A percentile compares a stretch with the other conserved stretches of the same genome.
phyloP scores from a whole-genome alignment of 2,113 vertebrate species.

The Urocynchramus pylzowi region DNA sequence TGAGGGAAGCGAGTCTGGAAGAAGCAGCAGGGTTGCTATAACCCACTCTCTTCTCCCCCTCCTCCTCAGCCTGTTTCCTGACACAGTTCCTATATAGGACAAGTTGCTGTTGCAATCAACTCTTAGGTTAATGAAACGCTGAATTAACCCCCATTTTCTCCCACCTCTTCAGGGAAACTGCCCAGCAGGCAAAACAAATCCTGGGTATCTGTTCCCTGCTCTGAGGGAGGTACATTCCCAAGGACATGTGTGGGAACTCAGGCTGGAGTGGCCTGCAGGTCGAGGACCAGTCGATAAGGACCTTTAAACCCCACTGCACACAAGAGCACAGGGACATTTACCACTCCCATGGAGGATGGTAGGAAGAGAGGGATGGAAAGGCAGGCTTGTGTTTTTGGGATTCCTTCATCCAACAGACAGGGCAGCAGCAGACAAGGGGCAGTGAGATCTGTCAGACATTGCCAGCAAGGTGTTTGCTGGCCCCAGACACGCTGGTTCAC shows the following conservation, averaged over 20 bases:
- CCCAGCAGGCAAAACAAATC: background rate
- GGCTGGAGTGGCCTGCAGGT: background rate
- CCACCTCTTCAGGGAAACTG: background rate
- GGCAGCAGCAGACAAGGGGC: background rate
- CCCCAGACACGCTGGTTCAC: background rate
- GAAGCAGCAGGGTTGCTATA: background rate
- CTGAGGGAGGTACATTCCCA: background rate
- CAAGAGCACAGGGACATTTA: too few species aligned
- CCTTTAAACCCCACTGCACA: background rate
- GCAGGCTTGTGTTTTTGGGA: background rate
- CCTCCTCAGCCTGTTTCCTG: background rate
- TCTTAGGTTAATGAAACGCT: slow-evolving; percentile 36
- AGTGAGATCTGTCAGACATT: background rate
- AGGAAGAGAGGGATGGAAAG: background rate
- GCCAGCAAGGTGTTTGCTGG: background rate
- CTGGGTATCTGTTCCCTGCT: background rate
- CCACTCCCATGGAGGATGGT: background rate
- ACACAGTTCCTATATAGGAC: slow-evolving; percentile 39
- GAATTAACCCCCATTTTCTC: background rate
- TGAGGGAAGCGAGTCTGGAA: background rate
- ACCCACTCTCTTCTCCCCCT: background rate
- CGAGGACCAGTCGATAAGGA: background rate
- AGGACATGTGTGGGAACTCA: background rate
- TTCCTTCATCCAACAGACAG: background rate
- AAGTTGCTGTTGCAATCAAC: slow-evolving; percentile 4